Evolutionary conservation across 2,113 vertebrate genomes (phyloP).

Genomic region (Scytalopus superciliaris): DNA sequence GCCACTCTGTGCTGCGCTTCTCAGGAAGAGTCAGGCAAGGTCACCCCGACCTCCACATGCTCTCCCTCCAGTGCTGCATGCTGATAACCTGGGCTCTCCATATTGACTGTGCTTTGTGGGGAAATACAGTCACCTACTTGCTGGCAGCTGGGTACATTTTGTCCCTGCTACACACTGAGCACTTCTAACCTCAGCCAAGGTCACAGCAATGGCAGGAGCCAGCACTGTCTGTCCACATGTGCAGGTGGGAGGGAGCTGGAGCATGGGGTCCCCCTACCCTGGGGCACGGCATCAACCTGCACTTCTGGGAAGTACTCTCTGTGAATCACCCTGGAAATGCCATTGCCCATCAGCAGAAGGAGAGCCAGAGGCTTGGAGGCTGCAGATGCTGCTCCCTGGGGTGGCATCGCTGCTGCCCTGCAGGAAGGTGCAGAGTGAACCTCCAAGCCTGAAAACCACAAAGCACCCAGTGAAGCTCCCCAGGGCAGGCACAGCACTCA

Average conservation of each 20-base stretch:
- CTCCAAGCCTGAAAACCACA: neutral
- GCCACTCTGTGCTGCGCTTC: neutral
- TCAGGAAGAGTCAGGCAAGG: neutral
- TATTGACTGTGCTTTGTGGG: neutral
- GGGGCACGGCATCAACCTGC: neutral
- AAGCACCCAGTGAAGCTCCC: neutral
- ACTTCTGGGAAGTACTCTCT: fast-evolving
- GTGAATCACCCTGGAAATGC: neutral
- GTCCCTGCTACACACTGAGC: neutral
- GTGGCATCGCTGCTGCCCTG: neutral
- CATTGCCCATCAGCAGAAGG: neutral
- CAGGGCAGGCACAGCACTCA: neutral
- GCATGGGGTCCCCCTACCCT: neutral
- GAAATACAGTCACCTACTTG: neutral
- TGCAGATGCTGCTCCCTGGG: neutral
- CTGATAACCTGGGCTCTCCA: conserved; percentile 23
- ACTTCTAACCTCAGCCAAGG: neutral
- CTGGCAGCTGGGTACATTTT: neutral
- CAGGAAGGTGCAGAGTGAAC: neutral
- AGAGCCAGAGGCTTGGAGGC: neutral
- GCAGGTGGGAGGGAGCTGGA: neutral
- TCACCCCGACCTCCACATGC: neutral
- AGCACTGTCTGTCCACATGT: neutral
- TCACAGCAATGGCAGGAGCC: fast-evolving
- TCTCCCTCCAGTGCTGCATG: neutral